Evolutionary conservation across 2,888 invertebrate genomes (phyloP).

Genomic region (Polyommatus icarus): DNA sequence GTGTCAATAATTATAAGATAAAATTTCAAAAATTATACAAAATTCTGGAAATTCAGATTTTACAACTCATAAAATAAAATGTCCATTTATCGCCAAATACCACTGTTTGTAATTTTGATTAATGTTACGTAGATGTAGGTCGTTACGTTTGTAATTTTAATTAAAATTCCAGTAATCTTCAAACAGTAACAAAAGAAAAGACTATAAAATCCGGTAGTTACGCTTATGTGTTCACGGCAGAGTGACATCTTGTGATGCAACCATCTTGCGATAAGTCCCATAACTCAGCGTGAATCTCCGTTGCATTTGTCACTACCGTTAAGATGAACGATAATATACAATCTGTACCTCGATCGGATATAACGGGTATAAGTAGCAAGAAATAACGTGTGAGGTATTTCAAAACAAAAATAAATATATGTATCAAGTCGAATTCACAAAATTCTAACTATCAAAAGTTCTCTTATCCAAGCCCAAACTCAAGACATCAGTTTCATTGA

Average conservation of each 20-base stretch:
- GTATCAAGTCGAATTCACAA: background rate
- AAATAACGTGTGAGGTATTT: background rate
- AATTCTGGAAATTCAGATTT: too few relatives aligned
- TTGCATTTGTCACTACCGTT: slow-evolving; percentile 21
- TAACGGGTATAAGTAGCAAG: background rate
- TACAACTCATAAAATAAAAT: too few relatives aligned
- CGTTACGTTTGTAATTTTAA: background rate
- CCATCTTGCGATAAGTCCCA: background rate
- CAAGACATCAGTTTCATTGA: too few relatives aligned
- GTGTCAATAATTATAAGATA: too few relatives aligned
- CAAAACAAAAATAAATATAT: background rate
- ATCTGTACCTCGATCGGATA: background rate
- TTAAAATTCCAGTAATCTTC: background rate
- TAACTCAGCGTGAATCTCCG: slow-evolving; percentile 5
- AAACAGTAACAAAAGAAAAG: background rate
- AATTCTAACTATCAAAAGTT: background rate
- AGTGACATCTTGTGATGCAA: slow-evolving; percentile 17
- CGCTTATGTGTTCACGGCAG: background rate
- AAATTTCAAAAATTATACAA: too few relatives aligned
- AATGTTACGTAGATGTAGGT: background rate
- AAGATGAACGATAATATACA: background rate
- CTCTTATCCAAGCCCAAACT: too few relatives aligned
- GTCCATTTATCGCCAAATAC: background rate
- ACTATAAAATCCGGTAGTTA: slow-evolving; percentile 1
- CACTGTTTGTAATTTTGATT: background rate